Evolutionary conservation across 2,888 invertebrate species (phyloP).

Genomic region (Drosophila aldrichi): DNA sequence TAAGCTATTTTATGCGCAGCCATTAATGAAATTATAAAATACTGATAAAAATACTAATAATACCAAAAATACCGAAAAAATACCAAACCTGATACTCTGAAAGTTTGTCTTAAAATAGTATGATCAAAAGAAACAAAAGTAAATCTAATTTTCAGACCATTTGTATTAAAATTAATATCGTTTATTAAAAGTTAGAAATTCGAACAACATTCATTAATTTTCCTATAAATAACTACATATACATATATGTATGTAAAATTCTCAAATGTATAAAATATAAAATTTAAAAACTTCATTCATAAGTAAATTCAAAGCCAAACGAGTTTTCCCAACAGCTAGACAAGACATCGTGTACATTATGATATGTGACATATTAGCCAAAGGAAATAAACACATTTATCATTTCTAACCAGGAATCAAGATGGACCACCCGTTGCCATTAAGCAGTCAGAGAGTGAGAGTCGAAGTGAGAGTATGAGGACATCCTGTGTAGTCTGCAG

Average conservation of each 20-base stretch:
- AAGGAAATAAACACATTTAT: conserved; percentile 83
- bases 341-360: conserved; percentile 16
- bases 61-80: no score
- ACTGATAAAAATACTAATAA: no score
- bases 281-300: conserved; percentile 12
- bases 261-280: background rate
- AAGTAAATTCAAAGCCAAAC: conserved; percentile 2
- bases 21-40: no score
- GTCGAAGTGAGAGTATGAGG: conserved; percentile 15
- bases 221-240: background rate
- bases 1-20: no score
- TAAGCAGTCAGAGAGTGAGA: conserved; percentile 31
- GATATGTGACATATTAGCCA: conserved; percentile 52
- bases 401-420: conserved; percentile 74
- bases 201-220: background rate
- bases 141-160: no score
- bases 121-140: no score
- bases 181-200: background rate
- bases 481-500: conserved; percentile 78
- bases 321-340: conserved; percentile 8
- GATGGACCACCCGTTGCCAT: conserved; percentile 80
- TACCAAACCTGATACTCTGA: no score
- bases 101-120: no score
- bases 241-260: background rate
- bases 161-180: no score